phyloP scores from a whole-genome alignment of 1,140 invertebrate species.

The Dysdera silvatica region DNA sequence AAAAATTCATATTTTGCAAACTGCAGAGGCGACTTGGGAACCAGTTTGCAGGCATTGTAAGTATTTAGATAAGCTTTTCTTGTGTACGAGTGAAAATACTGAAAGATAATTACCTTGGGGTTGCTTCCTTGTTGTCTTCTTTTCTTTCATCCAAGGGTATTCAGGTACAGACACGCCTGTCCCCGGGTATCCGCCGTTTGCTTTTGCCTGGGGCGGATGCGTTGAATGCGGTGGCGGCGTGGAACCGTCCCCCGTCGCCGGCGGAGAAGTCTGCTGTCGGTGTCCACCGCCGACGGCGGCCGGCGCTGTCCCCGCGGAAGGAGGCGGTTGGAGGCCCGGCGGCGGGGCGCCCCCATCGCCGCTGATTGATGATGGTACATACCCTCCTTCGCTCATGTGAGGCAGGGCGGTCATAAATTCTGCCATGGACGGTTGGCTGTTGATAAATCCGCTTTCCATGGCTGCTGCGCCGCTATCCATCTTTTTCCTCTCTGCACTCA shows the following conservation, averaged over 20 bases:
- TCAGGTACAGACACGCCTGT: slow-evolving; percentile 71
- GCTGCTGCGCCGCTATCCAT: slow-evolving; percentile 51
- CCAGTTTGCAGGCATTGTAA: too few relatives aligned
- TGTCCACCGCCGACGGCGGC: not conserved
- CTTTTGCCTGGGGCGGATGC: not conserved
- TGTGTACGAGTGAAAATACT: too few relatives aligned
- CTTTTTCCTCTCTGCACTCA: too few relatives aligned
- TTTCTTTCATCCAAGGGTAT: slow-evolving; percentile 96
- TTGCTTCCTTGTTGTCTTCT: slow-evolving; percentile 81
- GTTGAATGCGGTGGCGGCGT: not conserved
- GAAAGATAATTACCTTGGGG: slow-evolving; percentile 89
- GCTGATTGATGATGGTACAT: slow-evolving; percentile 41
- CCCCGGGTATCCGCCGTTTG: slow-evolving; percentile 4
- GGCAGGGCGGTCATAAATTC: slow-evolving; percentile 70
- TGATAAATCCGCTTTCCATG: slow-evolving; percentile 79
- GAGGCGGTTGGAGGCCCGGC: slow-evolving; percentile 15
- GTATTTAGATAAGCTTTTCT: too few relatives aligned
- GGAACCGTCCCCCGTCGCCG: not conserved
- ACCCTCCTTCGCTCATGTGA: slow-evolving; percentile 37
- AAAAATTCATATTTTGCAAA: too few relatives aligned
- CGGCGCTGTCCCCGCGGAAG: not conserved
- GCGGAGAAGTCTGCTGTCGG: not conserved
- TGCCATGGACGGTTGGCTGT: slow-evolving; percentile 84
- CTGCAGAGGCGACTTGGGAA: too few relatives aligned
- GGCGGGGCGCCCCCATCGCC: slow-evolving; percentile 44